Conservation (phyloP, 2,797 vertebrate species). For the Lithobates sylvaticus region DNA sequence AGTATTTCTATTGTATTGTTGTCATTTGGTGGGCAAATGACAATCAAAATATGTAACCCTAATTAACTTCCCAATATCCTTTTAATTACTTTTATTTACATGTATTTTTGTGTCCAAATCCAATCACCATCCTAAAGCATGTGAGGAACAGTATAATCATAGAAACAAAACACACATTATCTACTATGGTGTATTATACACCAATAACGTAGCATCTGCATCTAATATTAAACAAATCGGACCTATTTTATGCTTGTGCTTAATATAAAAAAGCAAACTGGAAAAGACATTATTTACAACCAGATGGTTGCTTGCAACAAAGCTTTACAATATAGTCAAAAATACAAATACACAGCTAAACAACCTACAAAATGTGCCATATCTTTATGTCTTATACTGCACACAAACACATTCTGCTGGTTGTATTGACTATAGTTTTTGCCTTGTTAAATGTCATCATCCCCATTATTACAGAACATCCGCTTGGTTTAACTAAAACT, state of each 20-base stretch:
- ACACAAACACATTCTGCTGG: neutral
- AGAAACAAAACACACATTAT: neutral
- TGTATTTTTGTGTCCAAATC: neutral
- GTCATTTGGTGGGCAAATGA: neutral
- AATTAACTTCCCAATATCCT: neutral
- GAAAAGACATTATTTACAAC: neutral
- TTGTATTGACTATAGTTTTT: conserved; percentile 16
- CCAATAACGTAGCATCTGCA: neutral
- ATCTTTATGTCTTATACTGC: neutral
- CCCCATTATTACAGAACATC: conserved; percentile 39
- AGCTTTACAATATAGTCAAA: neutral
- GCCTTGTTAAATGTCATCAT: conserved; percentile 26
- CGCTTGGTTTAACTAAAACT: conserved; percentile 53
- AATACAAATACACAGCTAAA: neutral
- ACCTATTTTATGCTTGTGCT: too few species aligned
- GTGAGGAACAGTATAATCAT: neutral
- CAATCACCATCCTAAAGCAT: neutral
- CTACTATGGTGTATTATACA: neutral
- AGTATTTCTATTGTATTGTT: neutral
- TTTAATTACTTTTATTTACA: neutral
- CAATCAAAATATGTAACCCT: neutral
- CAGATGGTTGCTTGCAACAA: neutral
- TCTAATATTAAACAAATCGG: too few species aligned
- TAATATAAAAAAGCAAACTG: neutral
- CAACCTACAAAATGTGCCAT: neutral